phyloP scores from a whole-genome alignment of 2,113 vertebrate genomes.

The Melanocharis versteri region DNA sequence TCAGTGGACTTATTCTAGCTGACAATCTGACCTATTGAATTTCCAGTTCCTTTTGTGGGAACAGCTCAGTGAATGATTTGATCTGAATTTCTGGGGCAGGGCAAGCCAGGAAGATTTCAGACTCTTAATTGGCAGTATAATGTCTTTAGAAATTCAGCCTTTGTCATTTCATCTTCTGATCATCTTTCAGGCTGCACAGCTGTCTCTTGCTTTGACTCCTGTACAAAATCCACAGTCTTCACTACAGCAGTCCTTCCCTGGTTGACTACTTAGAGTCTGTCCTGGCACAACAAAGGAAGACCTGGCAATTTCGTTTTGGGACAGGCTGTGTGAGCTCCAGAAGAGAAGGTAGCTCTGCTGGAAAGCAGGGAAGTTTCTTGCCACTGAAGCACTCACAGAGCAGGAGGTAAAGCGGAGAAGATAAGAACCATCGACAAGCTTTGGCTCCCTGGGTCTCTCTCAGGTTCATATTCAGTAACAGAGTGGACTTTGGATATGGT shows the following conservation, averaged over 20 bases:
- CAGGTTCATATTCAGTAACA: background rate
- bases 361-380: background rate
- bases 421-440: background rate
- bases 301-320: background rate
- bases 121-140: conserved; percentile 18
- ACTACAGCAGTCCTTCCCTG: background rate
- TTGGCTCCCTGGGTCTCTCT: background rate
- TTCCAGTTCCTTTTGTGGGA: conserved; percentile 46
- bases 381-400: background rate
- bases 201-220: background rate
- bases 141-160: conserved; percentile 25
- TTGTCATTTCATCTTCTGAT: conserved; percentile 33
- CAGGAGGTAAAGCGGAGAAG: background rate
- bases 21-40: conserved; percentile 14
- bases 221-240: background rate
- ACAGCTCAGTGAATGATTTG: background rate
- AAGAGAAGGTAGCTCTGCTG: background rate
- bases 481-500: background rate
- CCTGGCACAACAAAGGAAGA: background rate
- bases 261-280: background rate
- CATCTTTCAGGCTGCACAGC: background rate
- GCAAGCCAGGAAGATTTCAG: conserved; percentile 28
- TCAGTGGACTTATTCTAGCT: conserved; percentile 22
- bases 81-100: conserved; percentile 54
- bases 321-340: background rate